Evolutionary conservation across 2,797 vertebrate genomes (phyloP).

Genomic region (Otolemur crassicaudatus): DNA sequence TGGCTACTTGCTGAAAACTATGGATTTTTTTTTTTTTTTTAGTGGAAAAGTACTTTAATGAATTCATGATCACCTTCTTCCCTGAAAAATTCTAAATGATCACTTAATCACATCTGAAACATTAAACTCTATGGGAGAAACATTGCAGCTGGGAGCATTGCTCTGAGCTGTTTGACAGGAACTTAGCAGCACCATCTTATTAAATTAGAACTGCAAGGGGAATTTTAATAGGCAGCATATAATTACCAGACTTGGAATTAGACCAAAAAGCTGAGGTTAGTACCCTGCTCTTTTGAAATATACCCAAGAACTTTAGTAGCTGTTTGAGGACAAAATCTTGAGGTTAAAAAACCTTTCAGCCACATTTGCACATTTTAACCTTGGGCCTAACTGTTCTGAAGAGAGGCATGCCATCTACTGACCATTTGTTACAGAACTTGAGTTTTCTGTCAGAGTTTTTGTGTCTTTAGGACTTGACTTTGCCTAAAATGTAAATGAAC

Average conservation of each 20-base stretch:
- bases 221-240: conserved; percentile 67
- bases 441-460: conserved; percentile 18
- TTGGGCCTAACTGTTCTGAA: conserved; percentile 44
- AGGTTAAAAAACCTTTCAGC: conserved; percentile 23
- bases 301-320: conserved; percentile 45
- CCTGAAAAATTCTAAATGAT: conserved; percentile 57
- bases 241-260: conserved; percentile 67
- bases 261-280: conserved; percentile 66
- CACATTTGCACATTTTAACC: conserved; percentile 14
- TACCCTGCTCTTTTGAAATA: conserved; percentile 61
- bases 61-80: conserved; percentile 4
- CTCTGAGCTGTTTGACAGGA: conserved; percentile 59
- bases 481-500: conserved; percentile 38
- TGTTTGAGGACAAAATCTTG: conserved; percentile 7
- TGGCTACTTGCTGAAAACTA: not conserved
- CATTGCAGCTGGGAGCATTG: conserved; percentile 51
- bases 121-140: not conserved
- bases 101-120: conserved; percentile 59
- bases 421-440: conserved; percentile 22
- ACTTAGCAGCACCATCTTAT: conserved; percentile 34
- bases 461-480: conserved; percentile 1
- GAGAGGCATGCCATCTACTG: conserved; percentile 33
- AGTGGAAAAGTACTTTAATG: conserved; percentile 51
- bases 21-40: conserved; percentile 20
- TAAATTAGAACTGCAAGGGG: conserved; percentile 66